phyloP scores from a whole-genome alignment of 2,113 vertebrate genomes.

The Ornithorhynchus anatinus region DNA sequence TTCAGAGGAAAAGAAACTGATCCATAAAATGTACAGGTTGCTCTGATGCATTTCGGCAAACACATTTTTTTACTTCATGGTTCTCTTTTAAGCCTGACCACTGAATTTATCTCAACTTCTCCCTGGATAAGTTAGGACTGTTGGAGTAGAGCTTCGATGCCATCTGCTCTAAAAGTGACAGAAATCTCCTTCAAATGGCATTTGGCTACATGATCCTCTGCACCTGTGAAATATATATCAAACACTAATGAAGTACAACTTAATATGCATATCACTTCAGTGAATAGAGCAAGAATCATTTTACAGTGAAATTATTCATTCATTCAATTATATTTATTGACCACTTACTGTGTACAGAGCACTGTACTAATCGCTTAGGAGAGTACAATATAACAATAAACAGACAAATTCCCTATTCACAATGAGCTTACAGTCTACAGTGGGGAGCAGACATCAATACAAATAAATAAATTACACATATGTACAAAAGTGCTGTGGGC shows the following conservation, averaged over 20 bases:
- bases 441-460: no score
- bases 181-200: conserved; percentile 60
- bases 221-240: conserved; percentile 49
- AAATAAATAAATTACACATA: no score
- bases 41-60: neutral
- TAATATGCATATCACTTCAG: conserved; percentile 67
- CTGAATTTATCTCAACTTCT: conserved; percentile 37
- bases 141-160: conserved; percentile 37
- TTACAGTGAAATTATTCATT: conserved; percentile 70
- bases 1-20: neutral
- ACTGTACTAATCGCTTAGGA: no score
- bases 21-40: neutral
- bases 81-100: conserved; percentile 37
- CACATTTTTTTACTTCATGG: conserved; percentile 22
- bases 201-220: conserved; percentile 56
- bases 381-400: no score
- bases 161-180: conserved; percentile 24
- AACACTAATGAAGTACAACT: conserved; percentile 67
- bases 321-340: no score
- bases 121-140: conserved; percentile 44
- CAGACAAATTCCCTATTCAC: no score
- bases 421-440: no score
- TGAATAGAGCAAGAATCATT: conserved; percentile 68
- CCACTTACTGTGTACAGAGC: no score
- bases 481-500: no score